These are phyloP conservation scores for Phenganax stokvisi DNA, from an alignment of 92 coral and sea anemone species.

Conservation along the genomic window DNA sequence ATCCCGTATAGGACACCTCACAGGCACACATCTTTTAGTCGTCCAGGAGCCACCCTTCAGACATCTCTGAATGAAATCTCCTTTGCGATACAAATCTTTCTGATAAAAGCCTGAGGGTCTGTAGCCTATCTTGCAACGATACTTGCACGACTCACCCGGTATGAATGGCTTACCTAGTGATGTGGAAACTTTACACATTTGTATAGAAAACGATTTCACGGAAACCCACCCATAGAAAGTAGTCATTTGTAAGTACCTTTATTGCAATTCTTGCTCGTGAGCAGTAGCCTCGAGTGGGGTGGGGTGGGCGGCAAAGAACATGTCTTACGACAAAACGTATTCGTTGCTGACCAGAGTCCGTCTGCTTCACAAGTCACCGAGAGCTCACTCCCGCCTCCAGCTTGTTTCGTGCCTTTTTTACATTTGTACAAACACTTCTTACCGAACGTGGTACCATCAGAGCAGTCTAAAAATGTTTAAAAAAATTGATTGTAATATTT, in stretches of 20 bases:
- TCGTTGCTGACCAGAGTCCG: constrained; percentile 82
- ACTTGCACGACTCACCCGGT: constrained; percentile 79
- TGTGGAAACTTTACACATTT: constrained; percentile 14
- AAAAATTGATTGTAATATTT: neutral
- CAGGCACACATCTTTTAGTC: constrained; percentile 55
- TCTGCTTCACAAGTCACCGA: constrained; percentile 83
- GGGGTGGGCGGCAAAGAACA: constrained; percentile 63
- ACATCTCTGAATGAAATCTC: constrained; percentile 54
- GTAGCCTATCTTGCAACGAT: constrained; percentile 65
- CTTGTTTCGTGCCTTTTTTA: constrained; percentile 2
- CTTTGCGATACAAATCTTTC: constrained; percentile 36
- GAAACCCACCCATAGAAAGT: constrained; percentile 2
- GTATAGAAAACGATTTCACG: constrained; percentile 35
- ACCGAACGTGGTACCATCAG: constrained; percentile 68
- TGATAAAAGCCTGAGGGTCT: constrained; percentile 35
- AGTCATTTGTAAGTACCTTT: neutral
- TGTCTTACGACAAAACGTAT: constrained; percentile 70
- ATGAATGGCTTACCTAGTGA: constrained; percentile 11
- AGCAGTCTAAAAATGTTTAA: constrained; percentile 57
- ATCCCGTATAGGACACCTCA: constrained; percentile 52
- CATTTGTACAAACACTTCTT: constrained; percentile 67
- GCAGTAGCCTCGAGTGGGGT: constrained; percentile 47
- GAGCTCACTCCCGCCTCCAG: constrained; percentile 7
- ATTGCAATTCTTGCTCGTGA: constrained; percentile 42
- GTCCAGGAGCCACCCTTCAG: constrained; percentile 80